Conservation (phyloP, 2,888 invertebrate species). For the Hemaris fuciformis region DNA sequence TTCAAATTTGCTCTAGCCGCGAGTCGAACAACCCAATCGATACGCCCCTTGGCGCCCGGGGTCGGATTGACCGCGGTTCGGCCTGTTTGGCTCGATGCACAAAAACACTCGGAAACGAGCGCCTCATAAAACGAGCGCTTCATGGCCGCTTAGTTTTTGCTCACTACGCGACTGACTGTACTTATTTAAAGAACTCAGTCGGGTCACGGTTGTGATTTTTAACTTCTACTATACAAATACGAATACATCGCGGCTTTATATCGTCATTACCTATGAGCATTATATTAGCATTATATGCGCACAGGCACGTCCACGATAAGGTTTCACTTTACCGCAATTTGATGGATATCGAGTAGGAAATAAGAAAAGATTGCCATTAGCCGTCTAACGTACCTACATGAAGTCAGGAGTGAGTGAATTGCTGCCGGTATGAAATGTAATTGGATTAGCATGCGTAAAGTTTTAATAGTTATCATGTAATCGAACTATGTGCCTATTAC, state of each 20-base stretch:
- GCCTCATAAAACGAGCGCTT: conserved; percentile 44
- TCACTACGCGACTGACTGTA: conserved; percentile 23
- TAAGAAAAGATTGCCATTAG: conserved; percentile 2
- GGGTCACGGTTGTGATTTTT: conserved; percentile 31
- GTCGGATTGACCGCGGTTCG: conserved; percentile 19
- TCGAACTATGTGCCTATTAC: not conserved
- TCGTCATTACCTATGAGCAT: not conserved
- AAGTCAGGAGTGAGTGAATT: not conserved
- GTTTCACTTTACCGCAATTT: conserved; percentile 23
- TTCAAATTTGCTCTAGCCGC: conserved; percentile 20
- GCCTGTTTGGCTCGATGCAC: conserved; percentile 22
- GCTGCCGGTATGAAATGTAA: not conserved
- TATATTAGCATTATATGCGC: not conserved
- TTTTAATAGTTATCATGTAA: not conserved
- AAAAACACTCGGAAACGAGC: conserved; percentile 51
- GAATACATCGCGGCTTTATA: not conserved
- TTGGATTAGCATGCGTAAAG: not conserved
- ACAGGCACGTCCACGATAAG: not conserved
- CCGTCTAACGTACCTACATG: not conserved
- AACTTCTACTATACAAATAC: conserved; percentile 7
- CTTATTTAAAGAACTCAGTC: conserved; percentile 35
- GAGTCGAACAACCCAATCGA: conserved; percentile 42
- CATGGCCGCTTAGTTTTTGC: conserved; percentile 50
- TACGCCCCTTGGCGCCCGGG: conserved; percentile 30
- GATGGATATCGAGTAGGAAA: conserved; percentile 14